These are phyloP conservation scores for Psittacula derbiana DNA, from an alignment of 2,797 vertebrate species.

Conservation along the genomic window DNA sequence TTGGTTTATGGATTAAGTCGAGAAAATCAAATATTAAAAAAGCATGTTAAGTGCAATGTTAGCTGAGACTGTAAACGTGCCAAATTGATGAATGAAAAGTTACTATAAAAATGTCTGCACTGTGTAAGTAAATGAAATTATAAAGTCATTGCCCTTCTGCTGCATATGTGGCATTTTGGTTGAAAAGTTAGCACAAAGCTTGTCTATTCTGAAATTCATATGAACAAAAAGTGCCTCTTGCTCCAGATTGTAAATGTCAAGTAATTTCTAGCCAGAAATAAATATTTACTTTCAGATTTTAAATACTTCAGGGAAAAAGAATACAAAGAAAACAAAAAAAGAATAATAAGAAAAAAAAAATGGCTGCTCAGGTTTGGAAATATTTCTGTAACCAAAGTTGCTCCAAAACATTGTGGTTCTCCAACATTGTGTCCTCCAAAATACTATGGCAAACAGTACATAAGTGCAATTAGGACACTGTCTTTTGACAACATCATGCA, in stretches of 20 bases:
- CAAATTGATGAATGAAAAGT: constrained; percentile 45
- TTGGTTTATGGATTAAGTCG: constrained; percentile 30
- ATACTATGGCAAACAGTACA: not conserved
- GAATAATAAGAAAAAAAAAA: not conserved
- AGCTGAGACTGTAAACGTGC: constrained; percentile 26
- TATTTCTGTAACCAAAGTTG: not conserved
- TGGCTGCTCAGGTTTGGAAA: not conserved
- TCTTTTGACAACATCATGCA: not conserved
- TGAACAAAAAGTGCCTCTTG: not conserved
- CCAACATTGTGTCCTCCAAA: not conserved
- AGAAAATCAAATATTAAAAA: constrained; percentile 40
- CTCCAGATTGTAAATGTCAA: not conserved
- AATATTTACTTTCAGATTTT: constrained; percentile 8
- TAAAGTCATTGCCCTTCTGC: not conserved
- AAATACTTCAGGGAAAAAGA: not conserved
- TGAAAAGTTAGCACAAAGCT: not conserved
- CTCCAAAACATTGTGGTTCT: not conserved
- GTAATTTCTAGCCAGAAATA: not conserved
- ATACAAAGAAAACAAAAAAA: not conserved
- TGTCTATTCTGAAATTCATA: not conserved
- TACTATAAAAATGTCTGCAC: not conserved
- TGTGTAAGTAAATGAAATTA: not conserved
- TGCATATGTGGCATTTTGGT: not conserved
- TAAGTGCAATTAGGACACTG: not conserved
- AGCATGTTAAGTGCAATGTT: not conserved